Conservation (phyloP, 2,113 vertebrate species). For the Poeciliopsis prolifica region DNA sequence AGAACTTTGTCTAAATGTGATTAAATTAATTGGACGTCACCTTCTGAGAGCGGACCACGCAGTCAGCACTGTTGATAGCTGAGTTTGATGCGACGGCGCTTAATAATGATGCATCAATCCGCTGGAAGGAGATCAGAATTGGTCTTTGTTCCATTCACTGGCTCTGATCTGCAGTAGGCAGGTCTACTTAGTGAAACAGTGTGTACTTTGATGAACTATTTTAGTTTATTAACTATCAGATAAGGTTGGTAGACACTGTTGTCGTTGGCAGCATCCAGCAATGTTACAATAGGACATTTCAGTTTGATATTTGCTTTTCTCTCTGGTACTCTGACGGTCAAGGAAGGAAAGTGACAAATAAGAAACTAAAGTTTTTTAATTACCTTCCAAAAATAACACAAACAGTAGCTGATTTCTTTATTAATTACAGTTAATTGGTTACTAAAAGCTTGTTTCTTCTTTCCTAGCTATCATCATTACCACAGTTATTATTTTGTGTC, state of each 20-base stretch:
- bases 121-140: neutral
- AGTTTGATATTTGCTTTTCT: neutral
- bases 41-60: conserved; percentile 1
- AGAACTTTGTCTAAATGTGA: conserved; percentile 7
- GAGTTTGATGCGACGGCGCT: too few relatives aligned
- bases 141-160: neutral
- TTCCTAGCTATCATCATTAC: neutral
- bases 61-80: neutral
- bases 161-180: neutral
- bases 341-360: neutral
- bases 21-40: conserved; percentile 17
- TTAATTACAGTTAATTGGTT: neutral
- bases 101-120: neutral
- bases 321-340: neutral
- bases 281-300: too few relatives aligned
- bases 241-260: neutral
- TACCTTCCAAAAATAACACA: neutral
- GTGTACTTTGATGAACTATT: neutral
- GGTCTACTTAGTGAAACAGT: neutral
- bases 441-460: neutral
- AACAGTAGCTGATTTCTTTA: neutral
- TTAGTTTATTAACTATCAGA: neutral
- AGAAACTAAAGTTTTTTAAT: neutral
- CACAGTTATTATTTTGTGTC: neutral
- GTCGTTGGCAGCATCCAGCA: neutral